A percentile compares a stretch with the other conserved stretches of the same genome.
Evolutionary conservation across 2,888 invertebrate genomes (phyloP).

Genomic region (Tiliacea citrago): DNA sequence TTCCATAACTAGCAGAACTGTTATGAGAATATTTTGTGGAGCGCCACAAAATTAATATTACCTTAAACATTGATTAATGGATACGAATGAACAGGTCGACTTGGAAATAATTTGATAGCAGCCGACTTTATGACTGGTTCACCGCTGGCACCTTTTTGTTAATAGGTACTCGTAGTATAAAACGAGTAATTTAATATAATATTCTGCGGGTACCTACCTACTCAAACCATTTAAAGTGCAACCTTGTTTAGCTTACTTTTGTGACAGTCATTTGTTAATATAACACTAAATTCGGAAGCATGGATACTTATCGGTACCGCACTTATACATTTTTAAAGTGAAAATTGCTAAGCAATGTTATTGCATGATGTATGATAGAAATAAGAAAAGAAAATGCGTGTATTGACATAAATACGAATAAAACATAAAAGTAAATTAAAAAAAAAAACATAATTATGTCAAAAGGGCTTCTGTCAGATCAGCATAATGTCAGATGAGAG

Average conservation of each 20-base stretch:
- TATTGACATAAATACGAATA: too few relatives aligned
- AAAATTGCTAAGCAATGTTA: background rate
- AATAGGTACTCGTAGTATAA: background rate
- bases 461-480: too few relatives aligned
- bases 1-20: slow-evolving; percentile 32
- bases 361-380: too few relatives aligned
- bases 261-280: background rate
- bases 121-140: slow-evolving; percentile 32
- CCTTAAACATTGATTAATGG: slow-evolving; percentile 65
- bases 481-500: too few relatives aligned
- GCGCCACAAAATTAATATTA: slow-evolving; percentile 58
- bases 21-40: slow-evolving; percentile 46
- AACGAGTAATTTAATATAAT: background rate
- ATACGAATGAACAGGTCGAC: slow-evolving; percentile 34
- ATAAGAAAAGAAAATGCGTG: too few relatives aligned
- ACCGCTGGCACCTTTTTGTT: background rate
- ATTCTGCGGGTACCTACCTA: background rate
- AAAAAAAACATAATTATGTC: too few relatives aligned
- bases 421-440: too few relatives aligned
- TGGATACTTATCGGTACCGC: background rate
- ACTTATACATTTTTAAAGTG: background rate
- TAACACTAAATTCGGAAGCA: background rate
- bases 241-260: too few relatives aligned
- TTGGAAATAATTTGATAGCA: slow-evolving; percentile 50
- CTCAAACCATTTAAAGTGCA: background rate